Conservation (phyloP, 2,113 vertebrate genomes). For the Muscicapa adusta region DNA sequence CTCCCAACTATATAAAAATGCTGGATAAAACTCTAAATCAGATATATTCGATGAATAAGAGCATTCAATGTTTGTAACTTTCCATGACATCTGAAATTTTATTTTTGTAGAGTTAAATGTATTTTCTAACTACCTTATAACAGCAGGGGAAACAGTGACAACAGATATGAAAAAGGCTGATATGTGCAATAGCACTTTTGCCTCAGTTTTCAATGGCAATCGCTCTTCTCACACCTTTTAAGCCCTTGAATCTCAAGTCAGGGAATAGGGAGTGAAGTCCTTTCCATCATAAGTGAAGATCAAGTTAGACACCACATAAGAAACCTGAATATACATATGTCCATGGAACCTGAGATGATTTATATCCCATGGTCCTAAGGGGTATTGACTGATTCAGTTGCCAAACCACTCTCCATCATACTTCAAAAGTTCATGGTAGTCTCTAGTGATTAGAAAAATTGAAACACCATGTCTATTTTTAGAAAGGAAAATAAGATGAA, state of each 20-base stretch:
- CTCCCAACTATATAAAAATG: background rate
- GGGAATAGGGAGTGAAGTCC: background rate
- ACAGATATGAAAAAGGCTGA: background rate
- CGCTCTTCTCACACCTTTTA: accelerated
- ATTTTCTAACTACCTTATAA: background rate
- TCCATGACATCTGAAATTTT: background rate
- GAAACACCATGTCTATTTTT: background rate
- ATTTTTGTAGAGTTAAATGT: background rate
- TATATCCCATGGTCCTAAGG: too few relatives aligned
- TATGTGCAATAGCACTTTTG: background rate
- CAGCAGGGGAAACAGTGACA: background rate
- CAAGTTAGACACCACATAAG: background rate
- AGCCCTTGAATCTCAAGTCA: background rate
- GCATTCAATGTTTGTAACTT: background rate
- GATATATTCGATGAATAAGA: background rate
- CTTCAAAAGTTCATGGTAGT: background rate
- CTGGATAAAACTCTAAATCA: background rate
- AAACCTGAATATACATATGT: background rate
- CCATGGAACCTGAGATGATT: background rate
- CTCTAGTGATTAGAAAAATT: background rate
- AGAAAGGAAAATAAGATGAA: background rate
- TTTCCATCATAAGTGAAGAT: background rate
- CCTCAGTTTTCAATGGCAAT: background rate
- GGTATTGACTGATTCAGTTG: background rate
- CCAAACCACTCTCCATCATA: background rate